Percentiles rank a stretch among this genome's conserved stretches.
phyloP scores from a whole-genome alignment of 2,113 vertebrate genomes.

The Thamnophis sirtalis region DNA sequence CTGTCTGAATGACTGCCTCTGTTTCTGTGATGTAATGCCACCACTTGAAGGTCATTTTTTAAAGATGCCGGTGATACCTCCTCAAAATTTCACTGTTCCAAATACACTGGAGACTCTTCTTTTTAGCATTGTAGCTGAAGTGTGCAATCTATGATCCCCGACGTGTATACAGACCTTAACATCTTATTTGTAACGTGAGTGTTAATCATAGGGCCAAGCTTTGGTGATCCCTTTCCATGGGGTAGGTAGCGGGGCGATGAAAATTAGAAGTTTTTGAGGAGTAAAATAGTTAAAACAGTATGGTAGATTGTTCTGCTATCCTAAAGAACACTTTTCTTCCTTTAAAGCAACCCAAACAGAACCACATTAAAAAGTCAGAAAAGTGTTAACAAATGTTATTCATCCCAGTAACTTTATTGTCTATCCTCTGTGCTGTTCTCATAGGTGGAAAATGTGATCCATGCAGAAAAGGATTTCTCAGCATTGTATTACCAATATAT shows the following conservation, averaged over 20 bases:
- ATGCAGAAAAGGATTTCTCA: not conserved
- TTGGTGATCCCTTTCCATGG: not conserved
- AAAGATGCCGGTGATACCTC: not conserved
- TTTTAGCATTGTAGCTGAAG: not conserved
- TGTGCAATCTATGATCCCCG: not conserved
- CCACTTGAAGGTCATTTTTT: not conserved
- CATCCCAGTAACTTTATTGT: not conserved
- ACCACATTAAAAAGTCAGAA: not conserved
- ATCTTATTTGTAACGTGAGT: not conserved
- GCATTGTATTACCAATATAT: not conserved
- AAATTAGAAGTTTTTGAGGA: not conserved
- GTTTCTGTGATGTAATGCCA: not conserved
- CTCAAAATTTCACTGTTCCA: not conserved
- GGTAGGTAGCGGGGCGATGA: accelerated
- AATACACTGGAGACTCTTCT: not conserved
- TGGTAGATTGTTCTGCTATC: not conserved
- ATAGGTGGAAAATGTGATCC: not conserved
- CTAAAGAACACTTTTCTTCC: not conserved
- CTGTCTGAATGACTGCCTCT: not conserved
- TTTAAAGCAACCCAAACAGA: not conserved
- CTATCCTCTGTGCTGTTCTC: not conserved
- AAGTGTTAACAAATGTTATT: not conserved
- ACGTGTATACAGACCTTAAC: not conserved
- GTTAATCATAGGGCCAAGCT: not conserved
- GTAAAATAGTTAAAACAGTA: not conserved